Evolutionary conservation across 2,888 invertebrate genomes (phyloP).

Genomic region (Parnassius glacialis): DNA sequence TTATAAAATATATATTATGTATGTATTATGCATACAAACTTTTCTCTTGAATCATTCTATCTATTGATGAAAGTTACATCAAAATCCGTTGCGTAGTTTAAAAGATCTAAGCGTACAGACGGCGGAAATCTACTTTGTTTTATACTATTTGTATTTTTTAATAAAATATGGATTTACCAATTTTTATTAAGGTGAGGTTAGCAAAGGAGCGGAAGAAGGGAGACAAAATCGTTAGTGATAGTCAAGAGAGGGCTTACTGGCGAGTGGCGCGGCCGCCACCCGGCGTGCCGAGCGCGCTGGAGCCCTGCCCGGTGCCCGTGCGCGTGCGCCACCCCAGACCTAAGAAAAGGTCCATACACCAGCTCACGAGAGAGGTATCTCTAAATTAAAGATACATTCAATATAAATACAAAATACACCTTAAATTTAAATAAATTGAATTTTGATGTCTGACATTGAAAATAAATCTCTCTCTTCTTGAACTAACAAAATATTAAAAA

Average conservation of each 20-base stretch:
- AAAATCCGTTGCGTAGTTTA: too few relatives aligned
- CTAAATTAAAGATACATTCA: too few relatives aligned
- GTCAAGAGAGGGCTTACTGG: slow-evolving; percentile 99
- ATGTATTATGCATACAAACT: too few relatives aligned
- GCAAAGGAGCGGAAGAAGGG: slow-evolving; percentile 97
- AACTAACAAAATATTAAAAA: not conserved
- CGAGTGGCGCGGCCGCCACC: slow-evolving; percentile 96
- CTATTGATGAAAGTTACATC: too few relatives aligned
- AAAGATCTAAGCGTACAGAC: too few relatives aligned
- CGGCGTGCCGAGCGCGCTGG: slow-evolving; percentile 90
- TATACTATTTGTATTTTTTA: not conserved
- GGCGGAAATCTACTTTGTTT: too few relatives aligned
- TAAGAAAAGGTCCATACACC: slow-evolving; percentile 87
- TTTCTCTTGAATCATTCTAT: too few relatives aligned
- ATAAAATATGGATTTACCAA: not conserved
- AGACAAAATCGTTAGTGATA: slow-evolving; percentile 97
- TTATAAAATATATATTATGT: too few relatives aligned
- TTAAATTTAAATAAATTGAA: too few relatives aligned
- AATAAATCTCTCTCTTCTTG: not conserved
- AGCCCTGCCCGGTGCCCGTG: slow-evolving; percentile 91
- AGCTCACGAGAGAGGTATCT: slow-evolving; percentile 88
- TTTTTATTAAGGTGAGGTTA: slow-evolving; percentile 84
- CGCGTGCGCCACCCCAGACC: slow-evolving; percentile 85
- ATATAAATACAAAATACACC: too few relatives aligned
- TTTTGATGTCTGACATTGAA: too few relatives aligned